Evolutionary conservation across 2,797 vertebrate genomes (phyloP), one percentile per base, ranked within the genome.

Genomic region (Etheostoma nigrum): DNA sequence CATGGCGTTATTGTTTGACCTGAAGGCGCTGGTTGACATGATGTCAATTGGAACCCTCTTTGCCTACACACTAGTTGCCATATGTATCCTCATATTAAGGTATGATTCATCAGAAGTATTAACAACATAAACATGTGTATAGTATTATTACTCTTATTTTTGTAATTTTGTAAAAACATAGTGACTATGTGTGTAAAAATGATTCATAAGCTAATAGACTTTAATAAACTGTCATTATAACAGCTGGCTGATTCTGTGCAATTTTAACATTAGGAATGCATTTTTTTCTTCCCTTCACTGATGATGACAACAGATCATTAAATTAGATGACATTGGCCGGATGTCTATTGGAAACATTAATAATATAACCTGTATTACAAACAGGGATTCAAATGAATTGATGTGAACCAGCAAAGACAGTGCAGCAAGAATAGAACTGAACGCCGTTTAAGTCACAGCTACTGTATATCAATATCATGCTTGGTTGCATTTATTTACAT

Each of bases 41-140:
- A 96, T 97, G 96, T 97, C 96, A 11, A 95, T 96, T 2, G 94
- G 96, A 67, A 97, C 95, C 0, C 92, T 97, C 21, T 95, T 97
- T 85, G 95, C 96, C 67, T 97, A 97, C 92, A 97, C 95, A 0
- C 92, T 97, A 72, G 96, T 97, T 74, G 95, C 96, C 59, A 82
- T 94, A 78, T 97, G 96, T 59, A 92, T 93, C 72, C 88, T 94
- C 54, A 82, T 93, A 81, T 76, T 93, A 83, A 91, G 93, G 93
- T 94, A 90, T 8, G 67, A 49, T 33, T 49, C 0, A 45, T 51
- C 7, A 72, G 12, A 42, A 4, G 19, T 48, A 7, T 4, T 30
- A 8, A 15, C 15, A 30, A 5, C 45, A 63, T 58, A 10, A 27
- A 30, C 68, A 58, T 7, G 15, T 30, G 1, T 44, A 19, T 53